These are phyloP conservation scores for Cyrtodaria siliqua DNA, from an alignment of 2,888 invertebrate genomes.

Conservation along the genomic window DNA sequence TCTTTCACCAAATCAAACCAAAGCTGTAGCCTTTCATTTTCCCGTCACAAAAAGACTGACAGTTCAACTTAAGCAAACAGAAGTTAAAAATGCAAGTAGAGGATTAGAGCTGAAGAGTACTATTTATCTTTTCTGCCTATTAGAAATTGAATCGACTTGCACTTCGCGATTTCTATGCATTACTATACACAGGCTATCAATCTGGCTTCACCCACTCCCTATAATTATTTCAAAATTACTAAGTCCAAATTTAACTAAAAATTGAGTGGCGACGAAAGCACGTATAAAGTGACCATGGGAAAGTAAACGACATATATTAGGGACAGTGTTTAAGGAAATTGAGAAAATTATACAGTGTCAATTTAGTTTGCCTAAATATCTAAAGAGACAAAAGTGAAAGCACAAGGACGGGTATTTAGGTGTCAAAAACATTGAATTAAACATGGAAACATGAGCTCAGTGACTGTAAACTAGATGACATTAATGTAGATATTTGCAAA, in stretches of 20 bases:
- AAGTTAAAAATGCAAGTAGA: constrained; percentile 50
- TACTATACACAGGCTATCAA: constrained; percentile 44
- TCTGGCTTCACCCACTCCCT: constrained; percentile 46
- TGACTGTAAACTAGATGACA: constrained; percentile 24
- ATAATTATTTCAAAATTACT: constrained; percentile 67
- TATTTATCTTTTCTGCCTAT: constrained; percentile 61
- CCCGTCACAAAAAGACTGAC: constrained; percentile 27
- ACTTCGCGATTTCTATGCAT: constrained; percentile 56
- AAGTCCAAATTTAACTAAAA: constrained; percentile 42
- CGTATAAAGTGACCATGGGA: constrained; percentile 50
- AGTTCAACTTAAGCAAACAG: constrained; percentile 48
- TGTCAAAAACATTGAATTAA: constrained; percentile 66
- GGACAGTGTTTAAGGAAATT: constrained; percentile 47
- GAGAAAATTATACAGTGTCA: constrained; percentile 68
- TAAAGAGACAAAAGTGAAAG: constrained; percentile 64
- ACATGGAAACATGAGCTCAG: constrained; percentile 48
- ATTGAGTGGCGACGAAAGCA: constrained; percentile 43
- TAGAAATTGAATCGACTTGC: constrained; percentile 63
- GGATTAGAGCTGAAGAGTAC: constrained; percentile 34
- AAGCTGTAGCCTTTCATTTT: constrained; percentile 55
- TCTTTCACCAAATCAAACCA: constrained; percentile 39
- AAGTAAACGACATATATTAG: constrained; percentile 41
- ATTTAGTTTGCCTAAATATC: constrained; percentile 41
- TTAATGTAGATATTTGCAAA: constrained; percentile 59
- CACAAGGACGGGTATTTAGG: constrained; percentile 52